Evolutionary conservation across 2,113 vertebrate species (phyloP).

Genomic region (Myxocyprinus asiaticus): DNA sequence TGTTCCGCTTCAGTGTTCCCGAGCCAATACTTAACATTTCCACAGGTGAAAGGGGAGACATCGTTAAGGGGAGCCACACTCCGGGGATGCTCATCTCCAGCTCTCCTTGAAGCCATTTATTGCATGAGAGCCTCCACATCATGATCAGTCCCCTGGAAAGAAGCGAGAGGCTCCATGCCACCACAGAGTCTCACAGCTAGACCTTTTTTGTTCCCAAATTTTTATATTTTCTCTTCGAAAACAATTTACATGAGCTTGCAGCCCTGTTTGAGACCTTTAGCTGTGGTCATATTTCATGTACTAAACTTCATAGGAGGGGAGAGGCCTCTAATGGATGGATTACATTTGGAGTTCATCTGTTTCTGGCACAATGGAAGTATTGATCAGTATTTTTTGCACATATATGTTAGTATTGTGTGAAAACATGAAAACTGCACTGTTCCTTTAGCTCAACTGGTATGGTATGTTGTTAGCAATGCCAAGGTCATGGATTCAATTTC

Average conservation of each 20-base stretch:
- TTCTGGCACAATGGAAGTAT: background rate
- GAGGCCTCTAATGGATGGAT: background rate
- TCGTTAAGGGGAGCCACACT: conserved; percentile 48
- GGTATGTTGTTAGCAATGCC: too few relatives aligned
- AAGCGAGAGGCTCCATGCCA: conserved; percentile 1
- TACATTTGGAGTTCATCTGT: background rate
- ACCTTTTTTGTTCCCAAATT: conserved; percentile 29
- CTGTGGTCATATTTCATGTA: background rate
- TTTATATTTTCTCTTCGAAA: conserved; percentile 33
- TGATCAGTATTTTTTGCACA: too few relatives aligned
- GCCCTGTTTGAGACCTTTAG: background rate
- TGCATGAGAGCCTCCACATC: conserved; percentile 67
- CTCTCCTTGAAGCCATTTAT: conserved; percentile 65
- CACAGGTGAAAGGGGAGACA: conserved; percentile 52
- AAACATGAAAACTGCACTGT: too few relatives aligned
- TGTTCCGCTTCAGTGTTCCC: conserved; percentile 39
- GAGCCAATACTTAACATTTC: conserved; percentile 61
- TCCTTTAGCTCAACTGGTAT: too few relatives aligned
- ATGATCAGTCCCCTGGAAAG: conserved; percentile 61
- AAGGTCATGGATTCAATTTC: too few relatives aligned
- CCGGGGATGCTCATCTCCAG: conserved; percentile 62
- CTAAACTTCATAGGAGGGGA: too few relatives aligned
- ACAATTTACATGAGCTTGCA: background rate
- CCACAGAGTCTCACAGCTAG: conserved; percentile 3
- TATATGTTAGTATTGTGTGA: too few relatives aligned